Evolutionary conservation across 2,888 invertebrate species (phyloP).

Genomic region (Philonicus albiceps): DNA sequence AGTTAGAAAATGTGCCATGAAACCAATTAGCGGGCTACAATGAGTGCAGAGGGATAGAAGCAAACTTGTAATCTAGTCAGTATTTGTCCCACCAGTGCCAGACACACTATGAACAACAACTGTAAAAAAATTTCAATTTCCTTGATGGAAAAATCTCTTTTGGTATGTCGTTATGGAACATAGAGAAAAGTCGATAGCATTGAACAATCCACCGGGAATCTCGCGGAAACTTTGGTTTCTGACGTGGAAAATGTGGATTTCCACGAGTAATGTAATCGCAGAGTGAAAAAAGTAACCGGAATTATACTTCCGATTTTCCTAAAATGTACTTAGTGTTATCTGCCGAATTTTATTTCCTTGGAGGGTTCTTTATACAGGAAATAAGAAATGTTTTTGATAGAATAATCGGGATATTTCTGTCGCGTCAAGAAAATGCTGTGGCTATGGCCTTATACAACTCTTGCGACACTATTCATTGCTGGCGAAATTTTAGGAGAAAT

Average conservation of each 20-base stretch:
- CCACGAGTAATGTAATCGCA: not conserved
- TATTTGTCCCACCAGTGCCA: not conserved
- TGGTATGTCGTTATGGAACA: slow-evolving; percentile 8
- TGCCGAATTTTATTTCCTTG: slow-evolving; percentile 3
- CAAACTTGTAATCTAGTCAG: not conserved
- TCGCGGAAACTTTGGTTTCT: not conserved
- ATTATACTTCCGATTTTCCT: not conserved
- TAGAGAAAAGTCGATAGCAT: slow-evolving; percentile 1
- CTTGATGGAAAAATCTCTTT: slow-evolving; percentile 19
- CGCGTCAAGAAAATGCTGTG: not conserved
- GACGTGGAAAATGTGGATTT: not conserved
- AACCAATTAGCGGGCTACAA: slow-evolving; percentile 25
- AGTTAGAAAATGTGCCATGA: slow-evolving; percentile 29
- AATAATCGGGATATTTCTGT: not conserved
- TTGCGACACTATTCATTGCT: not conserved
- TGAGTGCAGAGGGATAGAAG: not conserved
- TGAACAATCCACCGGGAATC: slow-evolving; percentile 5
- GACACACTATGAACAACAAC: not conserved
- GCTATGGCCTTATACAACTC: not conserved
- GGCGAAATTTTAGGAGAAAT: not conserved
- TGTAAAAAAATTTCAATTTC: slow-evolving; percentile 26
- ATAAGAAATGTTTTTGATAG: not conserved
- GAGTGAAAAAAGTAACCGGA: not conserved
- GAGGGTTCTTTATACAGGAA: not conserved
- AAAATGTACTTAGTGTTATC: not conserved